Evolutionary conservation across 1,140 invertebrate genomes (phyloP).

Genomic region (Drosophila parabipectinata): DNA sequence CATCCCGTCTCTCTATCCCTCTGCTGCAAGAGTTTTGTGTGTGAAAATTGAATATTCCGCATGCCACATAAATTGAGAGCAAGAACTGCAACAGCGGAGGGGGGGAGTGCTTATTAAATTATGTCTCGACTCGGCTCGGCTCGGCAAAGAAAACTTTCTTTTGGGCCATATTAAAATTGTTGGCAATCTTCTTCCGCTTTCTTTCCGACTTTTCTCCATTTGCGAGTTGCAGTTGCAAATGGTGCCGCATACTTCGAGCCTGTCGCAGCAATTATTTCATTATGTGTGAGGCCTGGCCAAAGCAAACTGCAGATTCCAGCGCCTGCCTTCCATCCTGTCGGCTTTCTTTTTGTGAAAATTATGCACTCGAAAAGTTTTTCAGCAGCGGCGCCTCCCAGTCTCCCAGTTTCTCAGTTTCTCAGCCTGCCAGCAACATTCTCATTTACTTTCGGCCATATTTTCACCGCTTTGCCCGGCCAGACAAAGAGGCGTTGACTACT

Average conservation of each 20-base stretch:
- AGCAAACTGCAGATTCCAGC: slow-evolving; percentile 44
- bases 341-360: slow-evolving; percentile 34
- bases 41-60: slow-evolving; percentile 69
- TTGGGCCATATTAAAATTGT: slow-evolving; percentile 59
- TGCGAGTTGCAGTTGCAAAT: slow-evolving; percentile 22
- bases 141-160: slow-evolving; percentile 47
- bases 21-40: slow-evolving; percentile 14
- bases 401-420: not conserved
- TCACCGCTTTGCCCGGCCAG: slow-evolving; percentile 13
- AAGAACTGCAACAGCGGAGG: slow-evolving; percentile 15
- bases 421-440: slow-evolving; percentile 33
- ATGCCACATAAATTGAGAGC: slow-evolving; percentile 61
- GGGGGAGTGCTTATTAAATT: slow-evolving; percentile 73
- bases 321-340: not conserved
- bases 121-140: slow-evolving; percentile 37
- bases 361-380: slow-evolving; percentile 61
- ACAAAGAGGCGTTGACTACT: slow-evolving; percentile 41
- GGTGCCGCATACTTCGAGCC: slow-evolving; percentile 23
- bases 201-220: not conserved
- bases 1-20: not conserved
- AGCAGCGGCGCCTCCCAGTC: slow-evolving; percentile 11
- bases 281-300: slow-evolving; percentile 55
- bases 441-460: slow-evolving; percentile 25
- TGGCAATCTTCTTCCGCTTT: slow-evolving; percentile 42
- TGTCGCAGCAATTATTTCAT: slow-evolving; percentile 73